Evolutionary conservation across 1,140 invertebrate genomes (phyloP).

Genomic region (Eupeodes corollae): DNA sequence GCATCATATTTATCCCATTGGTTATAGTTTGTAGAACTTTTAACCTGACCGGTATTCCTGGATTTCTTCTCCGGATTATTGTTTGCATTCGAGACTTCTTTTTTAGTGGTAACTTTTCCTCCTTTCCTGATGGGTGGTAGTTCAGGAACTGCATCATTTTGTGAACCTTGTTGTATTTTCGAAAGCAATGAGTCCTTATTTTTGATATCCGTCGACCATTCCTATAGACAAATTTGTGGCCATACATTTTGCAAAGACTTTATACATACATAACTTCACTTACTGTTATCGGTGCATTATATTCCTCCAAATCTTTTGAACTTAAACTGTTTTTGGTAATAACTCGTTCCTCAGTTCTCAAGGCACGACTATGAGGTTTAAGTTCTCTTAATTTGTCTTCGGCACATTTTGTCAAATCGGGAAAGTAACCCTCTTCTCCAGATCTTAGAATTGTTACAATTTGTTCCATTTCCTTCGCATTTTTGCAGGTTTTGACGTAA

Average conservation of each 20-base stretch:
- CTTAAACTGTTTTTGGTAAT: constrained; percentile 35
- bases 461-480: constrained; percentile 45
- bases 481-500: constrained; percentile 43
- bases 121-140: constrained; percentile 19
- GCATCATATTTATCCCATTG: constrained; percentile 60
- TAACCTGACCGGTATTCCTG: constrained; percentile 26
- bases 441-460: constrained; percentile 50
- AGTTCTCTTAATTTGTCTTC: constrained; percentile 43
- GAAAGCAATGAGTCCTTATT: constrained; percentile 35
- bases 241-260: neutral
- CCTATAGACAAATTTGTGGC: constrained; percentile 6
- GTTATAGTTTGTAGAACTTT: constrained; percentile 45
- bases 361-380: constrained; percentile 43
- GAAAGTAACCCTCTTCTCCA: constrained; percentile 56
- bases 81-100: neutral
- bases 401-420: constrained; percentile 43
- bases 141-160: constrained; percentile 1
- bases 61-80: neutral
- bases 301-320: constrained; percentile 28
- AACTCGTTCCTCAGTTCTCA: constrained; percentile 41
- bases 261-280: constrained; percentile 21
- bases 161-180: constrained; percentile 14
- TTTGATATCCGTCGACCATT: constrained; percentile 41
- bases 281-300: constrained; percentile 38
- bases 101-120: constrained; percentile 16